These are phyloP conservation scores for Alces alces DNA, from an alignment of 2,113 vertebrate genomes.

Conservation along the genomic window DNA sequence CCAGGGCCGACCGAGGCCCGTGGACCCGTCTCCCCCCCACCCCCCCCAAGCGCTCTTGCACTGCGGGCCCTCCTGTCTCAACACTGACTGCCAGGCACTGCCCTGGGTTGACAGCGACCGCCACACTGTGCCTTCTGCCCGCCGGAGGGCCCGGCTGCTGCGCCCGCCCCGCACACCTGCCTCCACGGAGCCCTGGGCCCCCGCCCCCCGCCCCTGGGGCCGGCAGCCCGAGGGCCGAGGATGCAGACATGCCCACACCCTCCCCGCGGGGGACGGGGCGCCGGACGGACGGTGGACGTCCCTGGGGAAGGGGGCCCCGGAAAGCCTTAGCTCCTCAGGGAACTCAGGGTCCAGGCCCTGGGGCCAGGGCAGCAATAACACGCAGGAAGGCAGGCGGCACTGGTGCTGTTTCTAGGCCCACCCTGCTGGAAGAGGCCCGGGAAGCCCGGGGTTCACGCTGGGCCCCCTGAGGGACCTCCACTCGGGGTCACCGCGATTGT, in stretches of 20 bases:
- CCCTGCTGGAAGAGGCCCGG: neutral
- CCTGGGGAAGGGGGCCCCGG: neutral
- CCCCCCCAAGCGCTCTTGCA: constrained; percentile 22
- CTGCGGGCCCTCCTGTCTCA: constrained; percentile 22
- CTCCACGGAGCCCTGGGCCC: neutral
- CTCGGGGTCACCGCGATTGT: neutral
- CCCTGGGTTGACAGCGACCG: neutral
- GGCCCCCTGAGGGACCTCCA: neutral
- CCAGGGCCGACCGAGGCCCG: neutral
- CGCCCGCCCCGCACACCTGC: neutral
- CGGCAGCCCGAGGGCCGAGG: neutral
- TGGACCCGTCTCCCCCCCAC: neutral
- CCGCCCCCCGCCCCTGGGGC: neutral
- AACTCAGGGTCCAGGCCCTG: neutral
- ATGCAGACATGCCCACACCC: neutral
- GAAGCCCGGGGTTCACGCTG: neutral
- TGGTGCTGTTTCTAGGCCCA: neutral
- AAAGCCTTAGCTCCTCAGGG: constrained; percentile 27
- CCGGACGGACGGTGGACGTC: neutral
- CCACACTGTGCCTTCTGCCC: constrained; percentile 70
- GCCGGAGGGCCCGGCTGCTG: neutral
- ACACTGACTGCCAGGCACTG: constrained; percentile 19
- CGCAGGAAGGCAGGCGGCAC: neutral
- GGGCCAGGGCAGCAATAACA: neutral
- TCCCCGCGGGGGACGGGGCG: neutral